Conservation (phyloP, 2,888 invertebrate species). For the Meiosimyza platycephala region DNA sequence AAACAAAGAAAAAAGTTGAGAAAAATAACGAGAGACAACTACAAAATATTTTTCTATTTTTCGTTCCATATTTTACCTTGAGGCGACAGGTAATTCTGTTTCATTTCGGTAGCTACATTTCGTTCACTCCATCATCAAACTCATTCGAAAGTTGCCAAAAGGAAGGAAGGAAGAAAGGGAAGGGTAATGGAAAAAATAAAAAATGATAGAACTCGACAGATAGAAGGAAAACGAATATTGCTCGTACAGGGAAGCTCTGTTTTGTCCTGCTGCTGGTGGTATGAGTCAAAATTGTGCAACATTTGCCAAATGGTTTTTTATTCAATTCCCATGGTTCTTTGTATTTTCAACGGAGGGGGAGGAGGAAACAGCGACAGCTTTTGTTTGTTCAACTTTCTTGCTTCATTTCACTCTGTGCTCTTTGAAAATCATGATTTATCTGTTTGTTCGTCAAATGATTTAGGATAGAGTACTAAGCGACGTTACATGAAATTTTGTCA, state of each 20-base stretch:
- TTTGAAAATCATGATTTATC: constrained; percentile 60
- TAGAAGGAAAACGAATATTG: constrained; percentile 54
- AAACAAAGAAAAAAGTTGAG: not conserved
- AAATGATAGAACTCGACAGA: constrained; percentile 61
- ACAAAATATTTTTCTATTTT: constrained; percentile 1
- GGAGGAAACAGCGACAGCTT: not conserved
- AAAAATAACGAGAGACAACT: not conserved
- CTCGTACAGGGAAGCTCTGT: not conserved
- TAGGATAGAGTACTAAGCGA: constrained; percentile 47
- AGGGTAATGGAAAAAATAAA: constrained; percentile 40
- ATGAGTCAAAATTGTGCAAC: constrained; percentile 35
- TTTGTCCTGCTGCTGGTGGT: not conserved
- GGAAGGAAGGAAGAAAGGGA: not conserved
- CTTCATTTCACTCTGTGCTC: constrained; percentile 56
- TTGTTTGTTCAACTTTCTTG: constrained; percentile 50
- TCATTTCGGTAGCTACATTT: constrained; percentile 36
- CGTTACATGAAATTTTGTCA: constrained; percentile 6
- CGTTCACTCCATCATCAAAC: constrained; percentile 17
- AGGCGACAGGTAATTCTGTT: constrained; percentile 53
- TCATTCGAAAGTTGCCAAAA: not conserved
- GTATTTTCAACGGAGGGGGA: not conserved
- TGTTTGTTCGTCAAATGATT: constrained; percentile 59
- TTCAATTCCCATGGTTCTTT: not conserved
- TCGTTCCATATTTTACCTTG: constrained; percentile 39
- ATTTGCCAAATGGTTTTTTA: constrained; percentile 35